Conservation (phyloP, 2,113 vertebrate genomes). For the Ranitomeya imitator region DNA sequence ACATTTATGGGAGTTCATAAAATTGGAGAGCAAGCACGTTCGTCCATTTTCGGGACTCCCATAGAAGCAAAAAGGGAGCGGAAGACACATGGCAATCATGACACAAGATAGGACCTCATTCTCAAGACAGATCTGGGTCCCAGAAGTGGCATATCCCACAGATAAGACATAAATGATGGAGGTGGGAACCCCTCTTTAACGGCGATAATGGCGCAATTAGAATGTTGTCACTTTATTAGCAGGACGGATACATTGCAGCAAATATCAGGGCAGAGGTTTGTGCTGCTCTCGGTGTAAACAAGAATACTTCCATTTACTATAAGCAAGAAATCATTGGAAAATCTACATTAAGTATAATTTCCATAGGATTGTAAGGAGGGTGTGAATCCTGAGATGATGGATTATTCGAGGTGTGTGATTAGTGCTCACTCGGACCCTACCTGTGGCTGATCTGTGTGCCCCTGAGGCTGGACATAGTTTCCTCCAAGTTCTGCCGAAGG, state of each 20-base stretch:
- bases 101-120: no score
- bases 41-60: no score
- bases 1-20: no score
- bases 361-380: background rate
- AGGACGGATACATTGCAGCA: background rate
- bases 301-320: background rate
- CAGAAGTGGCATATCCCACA: no score
- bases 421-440: conserved; percentile 49
- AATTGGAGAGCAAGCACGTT: no score
- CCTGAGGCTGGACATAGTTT: conserved; percentile 94
- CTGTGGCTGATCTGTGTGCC: conserved; percentile 94
- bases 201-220: no score
- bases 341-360: background rate
- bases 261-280: background rate
- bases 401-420: background rate
- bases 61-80: no score
- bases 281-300: background rate
- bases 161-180: no score
- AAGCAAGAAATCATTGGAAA: background rate
- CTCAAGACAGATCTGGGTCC: no score
- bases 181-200: no score
- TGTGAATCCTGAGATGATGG: background rate
- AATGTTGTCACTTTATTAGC: background rate
- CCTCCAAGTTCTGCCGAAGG: conserved; percentile 92
- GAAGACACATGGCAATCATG: no score